Base-by-base conservation (phyloP, 64 coral and sea anemone genomes). In the Acropora tenuis region DNA sequence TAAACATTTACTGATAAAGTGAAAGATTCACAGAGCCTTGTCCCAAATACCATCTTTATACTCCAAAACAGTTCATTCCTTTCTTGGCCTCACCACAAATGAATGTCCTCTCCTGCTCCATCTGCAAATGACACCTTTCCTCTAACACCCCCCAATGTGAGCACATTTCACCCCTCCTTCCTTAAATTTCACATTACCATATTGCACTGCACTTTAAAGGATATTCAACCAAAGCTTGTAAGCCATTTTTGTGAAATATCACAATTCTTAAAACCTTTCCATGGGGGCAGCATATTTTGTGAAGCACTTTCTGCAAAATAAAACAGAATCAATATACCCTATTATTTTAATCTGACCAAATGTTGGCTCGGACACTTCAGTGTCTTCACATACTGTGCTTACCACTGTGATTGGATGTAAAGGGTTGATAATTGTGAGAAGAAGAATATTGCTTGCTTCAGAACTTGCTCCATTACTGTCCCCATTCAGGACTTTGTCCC, bases 161-260 rank as follows among this genome's bases (percentile, higher is more conserved):
- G 1, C 3, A 71, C 20, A 4, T 19, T 20, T 55, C 10, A 55
- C 5, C 17, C 19, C 52, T 55, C 52, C 10, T 7, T 10, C 42
- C 43, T 48, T 48, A 78, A 78, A 2, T 6, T 7, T 55, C 52
- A 55, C 10, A 2, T 55, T 55, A 55, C 5, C 10, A 55, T 55
- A 55, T 55, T 55, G 30, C 43, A 46, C 2, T 47, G 4, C 4
- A 44, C 43, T 49, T 79, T 17, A 93, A 93, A 98, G 97, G 97
- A 98, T 98, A 98, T 98, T 98, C 97, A 59, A 98, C 97, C 83
- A 98, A 90, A 53, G 94, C 94, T 83, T 98, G 97, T 18, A 98
- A 85, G 16, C 97, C 97, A 93, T 98, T 98, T 68, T 98, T 98
- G 88, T 98, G 97, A 88, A 98, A 98, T 71, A 98, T 98, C 50